These are phyloP conservation scores for Ochropleura leucogaster DNA, from an alignment of 2,888 invertebrate species.

Conservation along the genomic window DNA sequence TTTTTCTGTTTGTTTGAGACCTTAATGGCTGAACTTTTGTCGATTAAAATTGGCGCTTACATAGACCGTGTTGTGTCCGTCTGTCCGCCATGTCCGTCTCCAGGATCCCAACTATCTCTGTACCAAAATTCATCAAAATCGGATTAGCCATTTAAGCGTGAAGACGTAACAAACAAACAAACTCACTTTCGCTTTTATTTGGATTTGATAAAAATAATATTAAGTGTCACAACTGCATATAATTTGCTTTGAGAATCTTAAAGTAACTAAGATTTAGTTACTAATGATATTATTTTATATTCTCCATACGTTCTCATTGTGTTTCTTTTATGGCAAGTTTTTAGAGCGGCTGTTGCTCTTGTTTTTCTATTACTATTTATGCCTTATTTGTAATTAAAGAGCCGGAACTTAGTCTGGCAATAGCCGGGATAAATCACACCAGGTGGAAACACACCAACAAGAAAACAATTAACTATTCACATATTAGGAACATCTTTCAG, in stretches of 20 bases:
- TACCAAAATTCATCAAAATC: no score
- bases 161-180: no score
- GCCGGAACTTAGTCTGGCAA: conserved; percentile 1
- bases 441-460: conserved; percentile 18
- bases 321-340: not conserved
- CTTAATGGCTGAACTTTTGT: not conserved
- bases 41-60: not conserved
- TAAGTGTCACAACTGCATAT: not conserved
- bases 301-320: conserved; percentile 20
- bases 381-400: conserved; percentile 32
- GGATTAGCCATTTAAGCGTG: no score
- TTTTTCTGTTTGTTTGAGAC: not conserved
- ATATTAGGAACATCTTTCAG: not conserved
- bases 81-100: no score
- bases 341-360: conserved; percentile 23
- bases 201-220: not conserved
- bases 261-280: not conserved
- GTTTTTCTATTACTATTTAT: conserved; percentile 28
- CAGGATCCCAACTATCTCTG: no score
- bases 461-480: conserved; percentile 26
- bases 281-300: conserved; percentile 5
- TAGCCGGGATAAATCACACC: conserved; percentile 2
- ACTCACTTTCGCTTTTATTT: no score
- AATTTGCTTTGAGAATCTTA: not conserved
- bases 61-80: no score